phyloP scores from a whole-genome alignment of 2,888 invertebrate species.

The Pimpla rufipes region DNA sequence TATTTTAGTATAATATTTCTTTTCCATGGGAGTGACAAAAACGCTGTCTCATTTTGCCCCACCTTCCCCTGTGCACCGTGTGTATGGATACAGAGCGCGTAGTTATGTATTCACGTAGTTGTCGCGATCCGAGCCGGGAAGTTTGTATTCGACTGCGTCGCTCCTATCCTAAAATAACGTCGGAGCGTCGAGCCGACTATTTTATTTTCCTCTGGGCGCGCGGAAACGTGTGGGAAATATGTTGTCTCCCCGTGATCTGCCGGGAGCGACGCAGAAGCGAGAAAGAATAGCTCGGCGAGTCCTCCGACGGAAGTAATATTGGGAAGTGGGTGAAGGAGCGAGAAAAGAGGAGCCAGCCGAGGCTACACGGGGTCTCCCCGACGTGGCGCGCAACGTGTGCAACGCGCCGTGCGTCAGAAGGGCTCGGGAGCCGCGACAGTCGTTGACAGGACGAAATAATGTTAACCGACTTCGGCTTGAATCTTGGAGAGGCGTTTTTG shows the following conservation, averaged over 20 bases:
- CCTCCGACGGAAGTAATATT: conserved; percentile 58
- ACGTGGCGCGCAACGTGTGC: conserved; percentile 11
- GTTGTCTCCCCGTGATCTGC: conserved; percentile 25
- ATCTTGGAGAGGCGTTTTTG: background rate
- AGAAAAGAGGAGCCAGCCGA: conserved; percentile 45
- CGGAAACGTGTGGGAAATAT: conserved; percentile 41
- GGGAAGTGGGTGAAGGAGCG: conserved; percentile 47
- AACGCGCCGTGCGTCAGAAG: background rate
- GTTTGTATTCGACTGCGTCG: conserved; percentile 44
- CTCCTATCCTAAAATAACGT: conserved; percentile 46
- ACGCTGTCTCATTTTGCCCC: no score
- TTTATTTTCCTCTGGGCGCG: conserved; percentile 40
- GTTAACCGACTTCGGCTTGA: background rate
- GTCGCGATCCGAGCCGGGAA: conserved; percentile 27
- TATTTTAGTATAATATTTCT: no score
- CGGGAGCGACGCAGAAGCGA: conserved; percentile 7
- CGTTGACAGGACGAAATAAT: conserved; percentile 4
- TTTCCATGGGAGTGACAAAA: no score
- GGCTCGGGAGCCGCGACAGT: background rate
- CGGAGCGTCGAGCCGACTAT: conserved; percentile 15
- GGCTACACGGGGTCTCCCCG: background rate
- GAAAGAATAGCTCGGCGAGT: conserved; percentile 31
- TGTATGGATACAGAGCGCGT: background rate
- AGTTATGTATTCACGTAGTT: conserved; percentile 38
- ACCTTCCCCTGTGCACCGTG: no score